A percentile compares a stretch with the other conserved stretches of the same genome.
phyloP scores from a whole-genome alignment of 2,113 vertebrate species.

The Hypomesus transpacificus region DNA sequence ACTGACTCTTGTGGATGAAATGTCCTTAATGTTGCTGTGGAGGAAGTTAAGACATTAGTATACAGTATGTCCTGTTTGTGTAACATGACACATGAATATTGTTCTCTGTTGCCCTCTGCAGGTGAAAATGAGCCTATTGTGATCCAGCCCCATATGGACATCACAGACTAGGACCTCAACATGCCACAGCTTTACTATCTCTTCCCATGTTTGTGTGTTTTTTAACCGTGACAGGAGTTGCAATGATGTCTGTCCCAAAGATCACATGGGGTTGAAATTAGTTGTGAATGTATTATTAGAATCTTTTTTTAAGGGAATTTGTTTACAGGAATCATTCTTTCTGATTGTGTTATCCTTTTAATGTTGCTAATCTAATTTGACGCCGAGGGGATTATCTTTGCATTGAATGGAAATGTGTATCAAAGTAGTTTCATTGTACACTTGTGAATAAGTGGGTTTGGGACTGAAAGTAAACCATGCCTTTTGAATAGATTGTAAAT shows the following conservation, averaged over 20 bases:
- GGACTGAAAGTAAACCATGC: no score
- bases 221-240: no score
- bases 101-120: constrained; percentile 30
- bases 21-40: no score
- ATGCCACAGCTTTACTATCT: no score
- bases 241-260: no score
- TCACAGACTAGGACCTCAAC: no score
- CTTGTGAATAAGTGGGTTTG: no score
- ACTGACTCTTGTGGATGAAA: no score
- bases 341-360: background rate
- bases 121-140: constrained; percentile 48
- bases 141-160: constrained; percentile 40
- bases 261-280: background rate
- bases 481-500: no score
- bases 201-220: no score
- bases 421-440: no score
- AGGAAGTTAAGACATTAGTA: background rate
- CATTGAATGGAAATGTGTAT: no score
- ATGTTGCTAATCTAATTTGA: constrained; percentile 2
- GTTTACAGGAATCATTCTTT: constrained; percentile 34
- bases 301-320: background rate
- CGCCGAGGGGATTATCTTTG: constrained; percentile 2
- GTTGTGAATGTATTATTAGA: background rate
- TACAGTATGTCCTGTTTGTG: background rate
- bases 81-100: background rate